Conservation (phyloP, 2,888 invertebrate species). For the Mesoligia furuncula region DNA sequence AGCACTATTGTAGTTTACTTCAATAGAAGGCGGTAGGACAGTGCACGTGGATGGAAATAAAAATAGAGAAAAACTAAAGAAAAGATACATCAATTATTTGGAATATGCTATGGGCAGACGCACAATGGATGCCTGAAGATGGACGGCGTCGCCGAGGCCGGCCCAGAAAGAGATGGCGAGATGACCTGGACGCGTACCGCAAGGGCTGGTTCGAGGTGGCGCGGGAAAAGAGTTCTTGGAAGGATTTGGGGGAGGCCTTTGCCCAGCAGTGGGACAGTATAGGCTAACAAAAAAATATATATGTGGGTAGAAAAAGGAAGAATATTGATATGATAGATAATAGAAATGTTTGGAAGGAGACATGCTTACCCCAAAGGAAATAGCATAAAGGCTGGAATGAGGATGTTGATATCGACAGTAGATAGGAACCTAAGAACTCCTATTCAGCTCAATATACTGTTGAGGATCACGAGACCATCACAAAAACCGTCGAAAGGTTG, state of each 20-base stretch:
- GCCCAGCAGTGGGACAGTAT: too few relatives aligned
- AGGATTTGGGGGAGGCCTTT: too few relatives aligned
- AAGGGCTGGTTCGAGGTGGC: too few relatives aligned
- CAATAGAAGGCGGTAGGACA: background rate
- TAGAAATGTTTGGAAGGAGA: background rate
- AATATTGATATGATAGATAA: background rate
- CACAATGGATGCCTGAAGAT: too few relatives aligned
- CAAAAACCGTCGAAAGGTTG: background rate
- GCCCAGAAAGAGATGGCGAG: too few relatives aligned
- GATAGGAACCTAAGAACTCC: background rate
- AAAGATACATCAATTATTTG: background rate
- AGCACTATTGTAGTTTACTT: background rate
- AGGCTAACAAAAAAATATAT: too few relatives aligned
- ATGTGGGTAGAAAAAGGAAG: background rate
- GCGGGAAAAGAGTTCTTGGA: too few relatives aligned
- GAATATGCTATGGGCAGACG: background rate
- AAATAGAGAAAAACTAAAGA: background rate
- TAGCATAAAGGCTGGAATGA: too few relatives aligned
- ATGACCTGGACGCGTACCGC: too few relatives aligned
- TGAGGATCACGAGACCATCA: background rate
- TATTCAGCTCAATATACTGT: too few relatives aligned
- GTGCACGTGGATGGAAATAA: background rate
- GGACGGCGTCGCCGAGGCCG: too few relatives aligned
- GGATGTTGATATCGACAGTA: background rate
- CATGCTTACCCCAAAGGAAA: background rate